Base-by-base conservation (phyloP, 2,797 vertebrate species). In the Vireo griseus region DNA sequence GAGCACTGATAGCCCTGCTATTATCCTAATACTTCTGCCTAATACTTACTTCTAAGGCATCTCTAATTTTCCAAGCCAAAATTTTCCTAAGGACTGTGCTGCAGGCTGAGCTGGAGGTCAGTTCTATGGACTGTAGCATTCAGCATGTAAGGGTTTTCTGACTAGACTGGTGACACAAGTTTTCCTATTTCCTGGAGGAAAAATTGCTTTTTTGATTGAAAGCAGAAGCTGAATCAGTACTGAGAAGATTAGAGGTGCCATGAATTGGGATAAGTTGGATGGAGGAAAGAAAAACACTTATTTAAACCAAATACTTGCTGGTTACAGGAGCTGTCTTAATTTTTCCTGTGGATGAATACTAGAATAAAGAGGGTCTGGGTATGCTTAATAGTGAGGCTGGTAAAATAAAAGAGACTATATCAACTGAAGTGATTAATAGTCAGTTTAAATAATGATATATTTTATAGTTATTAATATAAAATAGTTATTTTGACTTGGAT, bases 161-260 rank as follows among this genome's bases (percentile, higher is more conserved):
- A 51, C 62, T 48, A 10, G 62, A 65, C 33, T 16, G n/a, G 35
- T 69, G 80, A 81, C 61, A 86, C 44, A n/a, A 39, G 29, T 37
- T 80, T 82, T 87, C 66, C 58, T 77, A 1, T 93, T 94, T 91
- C 47, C 63, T 95, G 55, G 59, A 90, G 65, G 63, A 91, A 95
- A 89, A 83, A 69, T 76, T 63, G 52, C 22, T 66, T 55, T 61
- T 78, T 83, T 57, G 80, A 59, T 92, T 74, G 59, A 86, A 95
- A 52, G 55, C 14, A 68, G 73, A 69, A 68, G 74, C 45, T 37
- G 95, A n/a, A 89, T 92, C 50, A 58, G 42, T 35, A 16, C 77
- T 67, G n/a, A 84, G 67, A 92, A 90, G 66, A 55, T 89, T 47
- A 73, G 48, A 58, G 6, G 10, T 86, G 39, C 62, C 47, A 35